A percentile compares a stretch with the other conserved stretches of the same genome.
Evolutionary conservation across 2,888 invertebrate genomes (phyloP).

Genomic region (Macroteleia sp.): DNA sequence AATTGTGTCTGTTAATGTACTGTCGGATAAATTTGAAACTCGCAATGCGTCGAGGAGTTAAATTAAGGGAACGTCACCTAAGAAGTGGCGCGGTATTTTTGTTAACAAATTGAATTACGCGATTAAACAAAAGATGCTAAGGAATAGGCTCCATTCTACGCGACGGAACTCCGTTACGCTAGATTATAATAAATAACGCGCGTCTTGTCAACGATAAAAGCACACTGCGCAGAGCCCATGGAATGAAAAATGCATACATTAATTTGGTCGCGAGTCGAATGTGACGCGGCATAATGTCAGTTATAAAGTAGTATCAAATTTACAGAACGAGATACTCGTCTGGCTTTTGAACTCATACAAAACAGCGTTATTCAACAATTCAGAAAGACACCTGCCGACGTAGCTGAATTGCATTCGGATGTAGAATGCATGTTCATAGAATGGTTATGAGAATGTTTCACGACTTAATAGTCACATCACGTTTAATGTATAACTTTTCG

Average conservation of each 20-base stretch:
- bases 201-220: constrained; percentile 19
- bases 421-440: constrained; percentile 24
- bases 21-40: constrained; percentile 12
- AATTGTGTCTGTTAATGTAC: constrained; percentile 7
- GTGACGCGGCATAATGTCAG: constrained; percentile 9
- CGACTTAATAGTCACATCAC: no score
- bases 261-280: constrained; percentile 30
- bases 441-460: no score
- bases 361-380: constrained; percentile 39
- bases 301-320: constrained; percentile 20
- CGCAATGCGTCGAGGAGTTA: neutral
- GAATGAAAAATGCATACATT: constrained; percentile 29
- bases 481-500: no score
- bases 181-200: constrained; percentile 32
- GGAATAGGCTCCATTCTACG: neutral
- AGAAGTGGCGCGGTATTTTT: constrained; percentile 10
- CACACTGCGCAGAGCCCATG: neutral
- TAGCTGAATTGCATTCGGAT: constrained; percentile 13
- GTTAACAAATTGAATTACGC: constrained; percentile 30
- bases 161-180: constrained; percentile 6
- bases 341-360: constrained; percentile 44
- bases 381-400: constrained; percentile 59
- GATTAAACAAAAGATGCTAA: constrained; percentile 18
- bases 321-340: constrained; percentile 29
- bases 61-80: constrained; percentile 25